These are phyloP conservation scores for Myodes glareolus DNA, from an alignment of 2,113 vertebrate species.

Conservation along the genomic window DNA sequence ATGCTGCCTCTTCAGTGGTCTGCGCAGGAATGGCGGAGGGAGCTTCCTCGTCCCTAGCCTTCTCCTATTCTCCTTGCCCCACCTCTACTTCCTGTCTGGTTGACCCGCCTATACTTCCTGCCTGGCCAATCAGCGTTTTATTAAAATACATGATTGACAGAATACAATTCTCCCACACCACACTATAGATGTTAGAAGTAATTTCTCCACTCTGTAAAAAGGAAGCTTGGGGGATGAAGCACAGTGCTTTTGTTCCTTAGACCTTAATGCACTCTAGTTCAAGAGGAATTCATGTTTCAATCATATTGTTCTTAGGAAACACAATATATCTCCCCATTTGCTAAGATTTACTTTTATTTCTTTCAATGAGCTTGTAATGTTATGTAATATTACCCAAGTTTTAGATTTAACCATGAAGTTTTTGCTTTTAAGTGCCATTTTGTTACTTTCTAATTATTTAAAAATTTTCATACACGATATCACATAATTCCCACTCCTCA, in stretches of 20 bases:
- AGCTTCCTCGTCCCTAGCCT: too few species aligned
- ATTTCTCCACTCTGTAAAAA: neutral
- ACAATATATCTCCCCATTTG: neutral
- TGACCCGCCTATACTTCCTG: too few species aligned
- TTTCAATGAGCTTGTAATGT: neutral
- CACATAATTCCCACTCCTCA: neutral
- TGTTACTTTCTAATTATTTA: neutral
- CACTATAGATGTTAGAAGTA: neutral
- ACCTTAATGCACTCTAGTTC: neutral
- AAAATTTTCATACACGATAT: neutral
- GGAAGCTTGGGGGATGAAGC: neutral
- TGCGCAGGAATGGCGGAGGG: too few species aligned
- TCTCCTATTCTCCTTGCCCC: too few species aligned
- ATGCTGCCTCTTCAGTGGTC: too few species aligned
- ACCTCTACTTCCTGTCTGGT: too few species aligned
- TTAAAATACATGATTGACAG: too few species aligned
- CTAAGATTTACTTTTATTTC: constrained; percentile 1
- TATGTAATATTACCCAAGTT: neutral
- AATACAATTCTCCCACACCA: too few species aligned
- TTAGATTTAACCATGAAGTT: neutral
- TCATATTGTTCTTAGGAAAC: neutral
- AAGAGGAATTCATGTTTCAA: neutral
- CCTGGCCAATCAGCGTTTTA: too few species aligned
- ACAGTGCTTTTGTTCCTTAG: neutral
- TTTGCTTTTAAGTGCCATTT: neutral